Evolutionary conservation across 2,113 vertebrate species (phyloP).

Genomic region (Thalassarche chlororhynchos): DNA sequence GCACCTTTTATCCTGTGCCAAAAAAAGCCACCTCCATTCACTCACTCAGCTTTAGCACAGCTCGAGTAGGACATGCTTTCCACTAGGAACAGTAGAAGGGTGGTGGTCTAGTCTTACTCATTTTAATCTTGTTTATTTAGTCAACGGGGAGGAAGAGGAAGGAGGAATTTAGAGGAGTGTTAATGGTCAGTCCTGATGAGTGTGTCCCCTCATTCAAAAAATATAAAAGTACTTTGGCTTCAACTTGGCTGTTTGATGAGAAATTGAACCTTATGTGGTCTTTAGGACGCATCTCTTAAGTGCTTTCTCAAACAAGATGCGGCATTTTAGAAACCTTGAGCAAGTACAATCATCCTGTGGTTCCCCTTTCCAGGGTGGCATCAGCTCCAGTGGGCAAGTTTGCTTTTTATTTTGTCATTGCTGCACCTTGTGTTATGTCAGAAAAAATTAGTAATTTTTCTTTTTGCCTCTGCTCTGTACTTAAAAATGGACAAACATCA

Average conservation of each 20-base stretch:
- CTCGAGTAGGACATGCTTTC: neutral
- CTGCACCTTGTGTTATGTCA: neutral
- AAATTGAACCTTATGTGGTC: neutral
- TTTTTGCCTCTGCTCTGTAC: neutral
- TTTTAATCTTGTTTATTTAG: neutral
- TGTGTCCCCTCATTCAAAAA: neutral
- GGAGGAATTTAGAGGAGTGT: neutral
- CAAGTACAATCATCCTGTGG: neutral
- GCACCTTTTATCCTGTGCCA: neutral
- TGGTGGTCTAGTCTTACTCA: neutral
- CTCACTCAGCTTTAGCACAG: neutral
- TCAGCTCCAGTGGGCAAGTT: neutral
- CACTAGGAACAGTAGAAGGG: neutral
- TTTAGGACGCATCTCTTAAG: neutral
- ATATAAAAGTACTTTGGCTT: neutral
- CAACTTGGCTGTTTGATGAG: neutral
- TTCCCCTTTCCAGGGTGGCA: neutral
- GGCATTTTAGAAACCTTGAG: neutral
- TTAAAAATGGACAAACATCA: neutral
- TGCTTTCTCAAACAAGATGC: neutral
- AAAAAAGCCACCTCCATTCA: neutral
- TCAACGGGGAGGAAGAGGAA: neutral
- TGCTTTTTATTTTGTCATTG: neutral
- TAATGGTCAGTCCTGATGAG: neutral
- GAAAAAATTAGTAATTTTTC: neutral